Evolutionary conservation across 2,888 invertebrate genomes (phyloP).

Genomic region (Mermis nigrescens): DNA sequence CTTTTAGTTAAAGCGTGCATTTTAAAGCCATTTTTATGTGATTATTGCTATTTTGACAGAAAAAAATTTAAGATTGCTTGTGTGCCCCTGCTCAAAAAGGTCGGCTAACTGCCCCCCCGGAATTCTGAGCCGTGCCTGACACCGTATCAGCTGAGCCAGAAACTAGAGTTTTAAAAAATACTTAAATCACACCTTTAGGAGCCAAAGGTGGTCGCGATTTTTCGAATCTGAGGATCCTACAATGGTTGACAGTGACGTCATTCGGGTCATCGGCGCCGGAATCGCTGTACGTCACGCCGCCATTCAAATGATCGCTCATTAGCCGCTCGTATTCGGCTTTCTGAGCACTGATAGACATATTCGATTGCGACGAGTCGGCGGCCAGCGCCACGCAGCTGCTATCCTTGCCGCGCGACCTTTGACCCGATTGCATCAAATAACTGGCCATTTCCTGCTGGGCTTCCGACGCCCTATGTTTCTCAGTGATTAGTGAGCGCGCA

Average conservation of each 20-base stretch:
- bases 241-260: not conserved
- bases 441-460: no score
- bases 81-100: no score
- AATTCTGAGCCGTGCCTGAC: no score
- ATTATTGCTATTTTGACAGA: no score
- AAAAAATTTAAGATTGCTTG: no score
- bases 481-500: no score
- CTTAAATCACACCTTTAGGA: conserved; percentile 9
- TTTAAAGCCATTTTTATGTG: no score
- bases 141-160: not conserved
- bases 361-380: not conserved
- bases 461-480: no score
- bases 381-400: not conserved
- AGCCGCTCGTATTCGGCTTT: conserved; percentile 45
- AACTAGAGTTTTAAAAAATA: no score
- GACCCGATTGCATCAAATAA: not conserved
- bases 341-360: conserved; percentile 33
- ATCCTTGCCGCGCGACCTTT: not conserved
- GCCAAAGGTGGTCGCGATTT: conserved; percentile 10
- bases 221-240: conserved; percentile 8
- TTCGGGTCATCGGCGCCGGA: not conserved
- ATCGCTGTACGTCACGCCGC: conserved; percentile 32
- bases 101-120: no score
- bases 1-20: no score
- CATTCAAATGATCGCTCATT: conserved; percentile 50